Base-by-base conservation (phyloP, 2,888 invertebrate genomes). In the Argyresthia goedartella region DNA sequence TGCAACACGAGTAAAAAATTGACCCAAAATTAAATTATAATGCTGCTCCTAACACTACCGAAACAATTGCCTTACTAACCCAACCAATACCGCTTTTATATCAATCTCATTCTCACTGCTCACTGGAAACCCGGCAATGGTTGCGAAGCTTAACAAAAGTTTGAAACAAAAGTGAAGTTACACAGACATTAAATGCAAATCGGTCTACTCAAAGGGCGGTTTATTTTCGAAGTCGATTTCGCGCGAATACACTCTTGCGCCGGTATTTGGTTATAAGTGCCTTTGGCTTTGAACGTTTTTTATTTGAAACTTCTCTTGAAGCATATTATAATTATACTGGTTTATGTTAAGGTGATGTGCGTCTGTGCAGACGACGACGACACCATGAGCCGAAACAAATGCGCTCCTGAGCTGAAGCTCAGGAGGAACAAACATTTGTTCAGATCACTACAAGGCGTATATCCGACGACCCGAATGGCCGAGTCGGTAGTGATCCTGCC, bases 1-100 rank as follows among this genome's bases (percentile, higher is more conserved):
- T 43, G 52, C 39, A 47, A 39, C 10, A 34, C 13, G 35, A 50
- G 13, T 34, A 50, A 56, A 56, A 56, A 56, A 54, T 50, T 56
- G 51, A 56, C 54, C 54, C 52, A 49, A 56, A 56, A 54, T 56
- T 54, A 53, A 53, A 56, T 54, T 56, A 56, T 47, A 45, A 50
- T 52, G 35, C 52, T 48, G 50, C 50, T 45, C 46, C 48, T 14
- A 41, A 50, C 52, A 25, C 25, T 25, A 50, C 39, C 25, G 11
- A 15, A 36, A 15, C 16, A 15, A 15, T 14, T 15, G 8, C 44
- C 10, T 15, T 9, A 25, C 25, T 25, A 25, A 25, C 25, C 25
- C 25, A 25, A 25, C 25, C 25, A 25, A 25, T 25, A 25, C 25
- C 25, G 25, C 25, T 25, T 25, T 6, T 25, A 6, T 25, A 25